Conservation (phyloP, 2,888 invertebrate species). For the Megastigmus dorsalis region DNA sequence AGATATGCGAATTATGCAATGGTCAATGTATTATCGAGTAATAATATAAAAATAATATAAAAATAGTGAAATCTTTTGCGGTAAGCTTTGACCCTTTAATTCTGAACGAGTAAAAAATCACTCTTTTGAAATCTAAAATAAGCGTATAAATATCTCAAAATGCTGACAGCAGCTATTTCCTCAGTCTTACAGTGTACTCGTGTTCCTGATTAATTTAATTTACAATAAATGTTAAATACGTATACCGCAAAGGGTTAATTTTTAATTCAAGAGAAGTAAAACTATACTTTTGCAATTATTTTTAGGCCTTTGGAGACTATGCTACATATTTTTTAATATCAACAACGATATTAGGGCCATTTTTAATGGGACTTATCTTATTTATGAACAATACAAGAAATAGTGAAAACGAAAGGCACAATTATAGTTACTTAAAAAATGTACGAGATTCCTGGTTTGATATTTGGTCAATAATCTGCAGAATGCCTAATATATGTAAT, state of each 20-base stretch:
- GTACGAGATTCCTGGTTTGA: slow-evolving; percentile 5
- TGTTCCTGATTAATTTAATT: neutral
- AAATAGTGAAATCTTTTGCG: no score
- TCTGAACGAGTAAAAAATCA: no score
- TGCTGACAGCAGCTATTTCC: no score
- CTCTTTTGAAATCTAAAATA: no score
- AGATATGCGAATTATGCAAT: slow-evolving; percentile 43
- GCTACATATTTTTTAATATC: neutral
- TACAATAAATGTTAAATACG: neutral
- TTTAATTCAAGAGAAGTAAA: no score
- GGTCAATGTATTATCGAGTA: slow-evolving; percentile 60
- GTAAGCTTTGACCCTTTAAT: no score
- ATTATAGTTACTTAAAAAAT: neutral
- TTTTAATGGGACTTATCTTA: neutral
- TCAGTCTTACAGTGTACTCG: no score
- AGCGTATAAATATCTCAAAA: neutral
- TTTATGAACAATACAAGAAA: neutral
- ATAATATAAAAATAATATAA: neutral
- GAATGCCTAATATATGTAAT: slow-evolving; percentile 34
- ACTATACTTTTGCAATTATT: neutral
- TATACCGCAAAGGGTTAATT: no score
- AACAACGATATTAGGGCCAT: neutral
- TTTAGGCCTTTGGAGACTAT: slow-evolving; percentile 16
- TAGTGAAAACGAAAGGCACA: neutral
- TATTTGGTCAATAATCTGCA: slow-evolving; percentile 29